These are phyloP conservation scores for Xylocampa areola DNA, from an alignment of 2,888 invertebrate species.

Conservation along the genomic window DNA sequence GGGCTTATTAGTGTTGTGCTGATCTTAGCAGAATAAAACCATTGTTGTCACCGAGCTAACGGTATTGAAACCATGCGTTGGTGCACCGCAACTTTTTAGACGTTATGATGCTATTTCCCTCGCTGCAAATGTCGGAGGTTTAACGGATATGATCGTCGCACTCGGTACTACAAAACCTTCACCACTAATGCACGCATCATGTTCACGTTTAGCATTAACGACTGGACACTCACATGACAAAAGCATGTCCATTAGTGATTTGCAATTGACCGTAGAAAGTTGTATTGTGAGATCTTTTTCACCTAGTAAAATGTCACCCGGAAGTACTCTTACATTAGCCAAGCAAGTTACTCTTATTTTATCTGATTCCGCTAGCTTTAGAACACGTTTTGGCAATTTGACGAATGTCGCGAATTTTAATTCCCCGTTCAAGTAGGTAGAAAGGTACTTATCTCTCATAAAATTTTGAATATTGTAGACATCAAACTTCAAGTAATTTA, in stretches of 20 bases:
- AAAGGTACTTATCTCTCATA: no score
- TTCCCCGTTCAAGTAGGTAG: no score
- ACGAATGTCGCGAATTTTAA: no score
- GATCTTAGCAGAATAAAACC: constrained; percentile 52
- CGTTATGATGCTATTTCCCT: constrained; percentile 56
- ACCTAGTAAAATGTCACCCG: constrained; percentile 51
- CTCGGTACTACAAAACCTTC: constrained; percentile 57
- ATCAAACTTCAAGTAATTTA: no score
- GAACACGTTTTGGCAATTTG: constrained; percentile 30
- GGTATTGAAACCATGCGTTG: constrained; percentile 51
- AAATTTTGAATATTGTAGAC: no score
- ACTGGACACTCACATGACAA: constrained; percentile 64
- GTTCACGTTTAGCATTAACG: constrained; percentile 59
- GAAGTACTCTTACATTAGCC: constrained; percentile 46
- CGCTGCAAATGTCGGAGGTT: constrained; percentile 44
- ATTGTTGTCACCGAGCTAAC: constrained; percentile 61
- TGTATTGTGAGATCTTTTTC: constrained; percentile 54
- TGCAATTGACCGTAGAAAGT: constrained; percentile 61
- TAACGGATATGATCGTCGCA: constrained; percentile 59
- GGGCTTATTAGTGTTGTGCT: constrained; percentile 37
- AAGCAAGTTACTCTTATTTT: constrained; percentile 34
- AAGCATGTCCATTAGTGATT: constrained; percentile 62
- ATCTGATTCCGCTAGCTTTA: constrained; percentile 16
- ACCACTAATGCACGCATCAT: constrained; percentile 67
- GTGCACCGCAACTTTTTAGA: constrained; percentile 57